A percentile compares a stretch with the other conserved stretches of the same genome.
Conservation (phyloP, 2,888 invertebrate genomes). For the Zootermopsis nevadensis region DNA sequence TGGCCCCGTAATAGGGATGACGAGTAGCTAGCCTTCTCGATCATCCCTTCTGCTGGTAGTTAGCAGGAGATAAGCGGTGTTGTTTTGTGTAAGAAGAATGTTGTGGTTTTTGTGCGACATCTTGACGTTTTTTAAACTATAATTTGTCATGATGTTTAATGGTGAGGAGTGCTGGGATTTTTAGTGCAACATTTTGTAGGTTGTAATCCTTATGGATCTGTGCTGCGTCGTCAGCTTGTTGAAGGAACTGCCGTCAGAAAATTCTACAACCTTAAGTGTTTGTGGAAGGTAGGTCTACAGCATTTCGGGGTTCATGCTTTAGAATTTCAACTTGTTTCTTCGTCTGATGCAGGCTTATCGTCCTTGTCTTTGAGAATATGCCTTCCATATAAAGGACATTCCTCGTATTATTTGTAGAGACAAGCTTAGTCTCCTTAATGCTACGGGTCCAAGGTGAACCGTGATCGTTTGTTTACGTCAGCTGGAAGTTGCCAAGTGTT, state of each 20-base stretch:
- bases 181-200: neutral
- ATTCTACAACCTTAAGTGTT: neutral
- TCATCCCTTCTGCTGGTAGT: slow-evolving; percentile 49
- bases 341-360: too few relatives aligned
- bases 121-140: neutral
- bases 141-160: neutral
- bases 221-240: slow-evolving; percentile 3
- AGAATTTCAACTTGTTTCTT: too few relatives aligned
- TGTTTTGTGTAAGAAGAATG: neutral
- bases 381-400: too few relatives aligned
- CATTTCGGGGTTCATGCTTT: neutral
- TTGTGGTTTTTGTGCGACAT: neutral
- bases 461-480: slow-evolving; percentile 26
- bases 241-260: slow-evolving; percentile 2
- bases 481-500: neutral
- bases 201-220: neutral
- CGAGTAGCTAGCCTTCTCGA: slow-evolving; percentile 41
- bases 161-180: neutral
- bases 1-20: slow-evolving; percentile 51
- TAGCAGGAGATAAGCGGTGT: slow-evolving; percentile 11
- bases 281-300: neutral
- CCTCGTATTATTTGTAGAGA: too few relatives aligned
- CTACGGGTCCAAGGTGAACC: neutral
- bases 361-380: too few relatives aligned
- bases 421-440: neutral